Conservation (phyloP, 2,888 invertebrate species). For the Drosophila macrospina region DNA sequence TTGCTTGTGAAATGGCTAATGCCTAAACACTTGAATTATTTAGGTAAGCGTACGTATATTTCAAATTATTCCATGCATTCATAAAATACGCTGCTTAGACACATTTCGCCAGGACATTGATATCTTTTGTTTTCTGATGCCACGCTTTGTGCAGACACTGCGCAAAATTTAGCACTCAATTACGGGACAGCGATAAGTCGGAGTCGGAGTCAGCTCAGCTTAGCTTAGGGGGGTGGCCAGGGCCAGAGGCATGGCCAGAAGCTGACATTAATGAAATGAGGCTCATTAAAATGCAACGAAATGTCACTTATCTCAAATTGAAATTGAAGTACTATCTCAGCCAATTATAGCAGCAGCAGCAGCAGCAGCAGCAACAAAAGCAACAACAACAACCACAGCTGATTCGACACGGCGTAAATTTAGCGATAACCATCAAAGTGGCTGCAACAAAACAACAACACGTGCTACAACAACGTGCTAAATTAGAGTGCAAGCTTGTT, state of each 20-base stretch:
- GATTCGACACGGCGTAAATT: conserved; percentile 71
- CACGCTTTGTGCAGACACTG: conserved; percentile 63
- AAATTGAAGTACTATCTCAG: conserved; percentile 70
- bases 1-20: conserved; percentile 25
- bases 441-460: conserved; percentile 47
- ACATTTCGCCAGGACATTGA: conserved; percentile 47
- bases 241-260: conserved; percentile 3
- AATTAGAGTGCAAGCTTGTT: conserved; percentile 78
- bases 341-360: conserved; percentile 49
- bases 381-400: conserved; percentile 42
- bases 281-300: conserved; percentile 82
- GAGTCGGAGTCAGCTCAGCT: conserved; percentile 10
- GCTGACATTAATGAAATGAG: conserved; percentile 66
- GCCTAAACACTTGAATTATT: conserved; percentile 76
- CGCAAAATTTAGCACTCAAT: conserved; percentile 76
- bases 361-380: conserved; percentile 30
- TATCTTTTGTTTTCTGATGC: conserved; percentile 37
- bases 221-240: not conserved
- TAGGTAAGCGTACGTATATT: conserved; percentile 35
- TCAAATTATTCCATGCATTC: conserved; percentile 77
- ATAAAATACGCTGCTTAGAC: conserved; percentile 74
- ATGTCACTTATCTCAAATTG: conserved; percentile 81
- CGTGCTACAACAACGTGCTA: conserved; percentile 42
- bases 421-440: conserved; percentile 61
- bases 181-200: conserved; percentile 69